Conservation (phyloP, 2,797 vertebrate species). For the Sebastes wilsoni region DNA sequence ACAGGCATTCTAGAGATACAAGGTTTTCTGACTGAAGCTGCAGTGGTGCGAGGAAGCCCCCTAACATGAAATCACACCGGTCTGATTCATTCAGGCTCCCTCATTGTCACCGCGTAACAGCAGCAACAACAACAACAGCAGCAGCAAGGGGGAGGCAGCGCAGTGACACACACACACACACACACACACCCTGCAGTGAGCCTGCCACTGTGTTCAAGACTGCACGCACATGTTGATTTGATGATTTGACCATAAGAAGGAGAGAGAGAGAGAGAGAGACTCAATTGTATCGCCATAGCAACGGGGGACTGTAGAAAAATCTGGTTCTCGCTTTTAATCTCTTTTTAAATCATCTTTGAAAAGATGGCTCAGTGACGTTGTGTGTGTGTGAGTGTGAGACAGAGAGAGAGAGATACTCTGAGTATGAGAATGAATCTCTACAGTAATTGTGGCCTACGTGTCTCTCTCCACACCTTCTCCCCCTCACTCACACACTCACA, state of each 20-base stretch:
- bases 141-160: background rate
- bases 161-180: background rate
- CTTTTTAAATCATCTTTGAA: constrained; percentile 68
- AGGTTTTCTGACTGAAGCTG: background rate
- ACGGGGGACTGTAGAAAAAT: constrained; percentile 48
- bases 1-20: background rate
- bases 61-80: constrained; percentile 26
- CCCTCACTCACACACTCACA: background rate
- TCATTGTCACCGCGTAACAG: constrained; percentile 19
- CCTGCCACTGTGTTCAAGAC: constrained; percentile 5
- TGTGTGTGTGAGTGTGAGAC: constrained; percentile 7
- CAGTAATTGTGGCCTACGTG: constrained; percentile 48
- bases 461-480: constrained; percentile 9
- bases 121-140: constrained; percentile 28
- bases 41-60: constrained; percentile 9
- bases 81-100: constrained; percentile 35
- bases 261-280: background rate
- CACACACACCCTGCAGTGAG: background rate
- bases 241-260: constrained; percentile 41
- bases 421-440: constrained; percentile 34
- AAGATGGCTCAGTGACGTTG: constrained; percentile 47
- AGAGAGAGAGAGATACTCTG: background rate
- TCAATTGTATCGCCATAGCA: constrained; percentile 62
- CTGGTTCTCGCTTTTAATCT: constrained; percentile 60
- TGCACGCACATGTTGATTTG: constrained; percentile 53